phyloP scores from a whole-genome alignment of 2,113 vertebrate genomes.

The Cebidichthys violaceus region DNA sequence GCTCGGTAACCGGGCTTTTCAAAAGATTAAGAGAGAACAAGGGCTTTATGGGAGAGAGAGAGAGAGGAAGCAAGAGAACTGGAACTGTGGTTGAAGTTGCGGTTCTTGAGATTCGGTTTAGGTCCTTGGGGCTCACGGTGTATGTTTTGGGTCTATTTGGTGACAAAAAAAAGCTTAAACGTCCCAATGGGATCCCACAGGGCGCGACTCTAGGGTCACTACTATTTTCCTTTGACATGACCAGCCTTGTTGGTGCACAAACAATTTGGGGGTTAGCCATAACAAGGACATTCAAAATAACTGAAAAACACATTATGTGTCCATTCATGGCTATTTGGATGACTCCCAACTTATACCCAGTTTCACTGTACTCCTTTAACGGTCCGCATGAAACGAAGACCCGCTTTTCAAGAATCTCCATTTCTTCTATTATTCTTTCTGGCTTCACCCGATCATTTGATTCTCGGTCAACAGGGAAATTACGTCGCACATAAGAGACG shows the following conservation, averaged over 20 bases:
- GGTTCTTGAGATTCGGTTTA: not conserved
- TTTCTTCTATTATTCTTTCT: conserved; percentile 1
- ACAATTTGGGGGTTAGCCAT: not conserved
- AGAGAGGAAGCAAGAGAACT: not conserved
- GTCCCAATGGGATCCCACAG: not conserved
- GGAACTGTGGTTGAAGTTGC: not conserved
- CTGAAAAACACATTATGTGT: not conserved
- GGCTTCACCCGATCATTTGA: not conserved
- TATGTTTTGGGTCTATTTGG: not conserved
- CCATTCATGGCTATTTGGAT: not conserved
- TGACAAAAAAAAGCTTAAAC: not conserved
- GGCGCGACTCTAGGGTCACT: not conserved
- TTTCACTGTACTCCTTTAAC: not conserved
- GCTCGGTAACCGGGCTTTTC: not conserved
- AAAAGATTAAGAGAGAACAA: not conserved
- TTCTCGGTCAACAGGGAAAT: conserved; percentile 5
- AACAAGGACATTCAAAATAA: not conserved
- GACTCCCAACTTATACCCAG: not conserved
- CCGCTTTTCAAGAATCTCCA: not conserved
- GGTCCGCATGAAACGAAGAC: not conserved
- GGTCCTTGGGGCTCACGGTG: not conserved
- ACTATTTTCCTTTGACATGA: not conserved
- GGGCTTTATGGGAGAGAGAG: not conserved
- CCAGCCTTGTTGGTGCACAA: not conserved
- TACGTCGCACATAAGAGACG: not conserved